Evolutionary conservation across 2,888 invertebrate species (phyloP), one percentile per base, ranked within the genome.

Genomic region (Cheilosia vulpina): DNA sequence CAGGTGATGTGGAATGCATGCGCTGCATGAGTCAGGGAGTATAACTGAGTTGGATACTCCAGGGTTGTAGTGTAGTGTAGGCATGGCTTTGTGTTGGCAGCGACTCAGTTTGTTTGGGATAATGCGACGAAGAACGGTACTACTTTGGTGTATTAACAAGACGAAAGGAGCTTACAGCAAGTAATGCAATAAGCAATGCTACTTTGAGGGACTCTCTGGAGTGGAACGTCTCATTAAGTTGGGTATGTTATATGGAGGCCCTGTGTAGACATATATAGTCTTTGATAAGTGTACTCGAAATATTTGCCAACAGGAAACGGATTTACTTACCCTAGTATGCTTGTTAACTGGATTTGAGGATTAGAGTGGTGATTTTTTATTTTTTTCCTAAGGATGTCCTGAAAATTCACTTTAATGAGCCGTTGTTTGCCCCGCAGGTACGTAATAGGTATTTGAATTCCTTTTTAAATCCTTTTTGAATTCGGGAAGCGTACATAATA

Each of bases 191-290:
- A 71, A 71, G 63, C 63, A 65, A 50, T 65, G 34, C 24, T n/a
- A 62, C 78, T 78, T 80, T 73, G 60, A 73, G 66, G 62, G 73
- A 13, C 80, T 73, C 58, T 79, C 66, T 65, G 58, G 58, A 79
- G 72, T 65, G 65, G 65, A 79, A 72, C 58, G 79, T 72, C 79
- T 79, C 72, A 79, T 79, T 79, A 79, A 41, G 24, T 52, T 78
- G 17, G 21, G 5, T 21, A n/a, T n/a, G 17, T 9, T 9, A 9
- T 50, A 1, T 58, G 45, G 17, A 63, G 21, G 7, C 9, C 21
- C 19, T 19, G 21, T 11, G 52, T 21, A 19, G 34, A 34, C 34
- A 55, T 52, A 55, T 52, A 4, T 7, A 24, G 58, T 13, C 15
- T 41, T 24, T 58, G 41, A 43, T n/a, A 24, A 58, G 41, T 52